Evolutionary conservation across 2,797 vertebrate species (phyloP).

Genomic region (Euthynnus affinis): DNA sequence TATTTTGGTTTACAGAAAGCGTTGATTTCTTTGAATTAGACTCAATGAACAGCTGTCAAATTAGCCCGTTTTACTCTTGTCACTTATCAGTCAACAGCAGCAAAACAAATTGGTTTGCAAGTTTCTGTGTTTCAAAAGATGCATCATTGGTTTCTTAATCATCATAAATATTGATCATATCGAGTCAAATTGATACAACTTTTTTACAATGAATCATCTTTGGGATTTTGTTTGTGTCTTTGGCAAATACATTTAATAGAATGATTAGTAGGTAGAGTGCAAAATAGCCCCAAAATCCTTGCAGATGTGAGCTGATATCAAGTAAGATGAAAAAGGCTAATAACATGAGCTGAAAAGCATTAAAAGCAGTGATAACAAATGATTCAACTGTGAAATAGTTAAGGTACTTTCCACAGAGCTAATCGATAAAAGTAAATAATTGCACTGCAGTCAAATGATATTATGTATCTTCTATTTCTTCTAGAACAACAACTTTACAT

Average conservation of each 20-base stretch:
- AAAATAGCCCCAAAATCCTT: constrained; percentile 24
- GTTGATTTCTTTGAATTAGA: background rate
- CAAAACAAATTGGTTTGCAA: background rate
- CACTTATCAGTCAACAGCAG: background rate
- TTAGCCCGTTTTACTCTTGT: background rate
- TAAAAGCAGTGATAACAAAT: background rate
- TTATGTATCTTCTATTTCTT: background rate
- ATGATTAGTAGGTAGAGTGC: constrained; percentile 12
- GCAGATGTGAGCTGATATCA: constrained; percentile 24
- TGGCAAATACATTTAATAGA: constrained; percentile 23
- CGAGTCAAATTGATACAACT: constrained; percentile 1
- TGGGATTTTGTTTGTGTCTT: constrained; percentile 1
- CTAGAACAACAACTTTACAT: constrained; percentile 9
- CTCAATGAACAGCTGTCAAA: background rate
- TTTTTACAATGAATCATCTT: constrained; percentile 12
- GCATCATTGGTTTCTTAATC: constrained; percentile 13
- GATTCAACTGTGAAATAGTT: constrained; percentile 1
- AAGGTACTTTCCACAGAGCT: constrained; percentile 2
- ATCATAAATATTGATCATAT: constrained; percentile 15
- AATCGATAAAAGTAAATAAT: constrained; percentile 13
- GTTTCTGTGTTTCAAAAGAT: constrained; percentile 3
- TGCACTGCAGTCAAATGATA: background rate
- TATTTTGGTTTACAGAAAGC: background rate
- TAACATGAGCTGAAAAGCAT: constrained; percentile 15
- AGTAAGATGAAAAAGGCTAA: constrained; percentile 5